Conservation (phyloP, 2,113 vertebrate genomes). For the Cyphomyrus plagiostoma region DNA sequence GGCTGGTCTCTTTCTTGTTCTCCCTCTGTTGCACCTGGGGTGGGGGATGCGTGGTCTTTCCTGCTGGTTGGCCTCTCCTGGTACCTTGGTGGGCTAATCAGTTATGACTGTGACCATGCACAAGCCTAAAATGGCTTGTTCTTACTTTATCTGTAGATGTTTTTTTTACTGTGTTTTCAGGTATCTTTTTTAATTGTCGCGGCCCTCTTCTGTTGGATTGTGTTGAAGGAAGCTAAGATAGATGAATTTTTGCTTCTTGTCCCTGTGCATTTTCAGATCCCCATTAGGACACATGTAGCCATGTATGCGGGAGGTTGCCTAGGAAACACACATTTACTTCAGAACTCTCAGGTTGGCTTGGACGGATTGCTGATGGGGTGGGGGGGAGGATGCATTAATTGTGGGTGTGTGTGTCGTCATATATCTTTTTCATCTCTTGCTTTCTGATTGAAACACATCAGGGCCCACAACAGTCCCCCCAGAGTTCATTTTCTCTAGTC, state of each 20-base stretch:
- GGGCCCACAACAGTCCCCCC: neutral
- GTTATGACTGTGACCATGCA: neutral
- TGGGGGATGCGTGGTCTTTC: neutral
- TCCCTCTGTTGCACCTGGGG: neutral
- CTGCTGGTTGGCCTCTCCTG: neutral
- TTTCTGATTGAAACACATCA: neutral
- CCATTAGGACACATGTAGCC: constrained; percentile 24
- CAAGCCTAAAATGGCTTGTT: neutral
- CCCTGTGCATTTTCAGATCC: constrained; percentile 21
- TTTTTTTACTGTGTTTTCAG: neutral
- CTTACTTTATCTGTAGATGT: neutral
- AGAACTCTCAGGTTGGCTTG: constrained; percentile 15
- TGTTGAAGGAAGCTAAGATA: neutral
- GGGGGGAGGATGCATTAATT: neutral
- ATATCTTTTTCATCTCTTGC: neutral
- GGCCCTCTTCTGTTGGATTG: neutral
- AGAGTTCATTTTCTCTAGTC: neutral
- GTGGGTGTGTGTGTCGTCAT: constrained; percentile 14
- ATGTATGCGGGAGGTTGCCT: constrained; percentile 22
- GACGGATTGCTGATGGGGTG: neutral
- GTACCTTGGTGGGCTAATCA: neutral
- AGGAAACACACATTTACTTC: constrained; percentile 26
- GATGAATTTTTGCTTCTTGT: neutral
- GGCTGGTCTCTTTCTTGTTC: neutral
- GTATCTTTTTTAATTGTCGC: neutral